Base-by-base conservation (phyloP, 2,888 invertebrate species). In the Ptychoptera albimana region DNA sequence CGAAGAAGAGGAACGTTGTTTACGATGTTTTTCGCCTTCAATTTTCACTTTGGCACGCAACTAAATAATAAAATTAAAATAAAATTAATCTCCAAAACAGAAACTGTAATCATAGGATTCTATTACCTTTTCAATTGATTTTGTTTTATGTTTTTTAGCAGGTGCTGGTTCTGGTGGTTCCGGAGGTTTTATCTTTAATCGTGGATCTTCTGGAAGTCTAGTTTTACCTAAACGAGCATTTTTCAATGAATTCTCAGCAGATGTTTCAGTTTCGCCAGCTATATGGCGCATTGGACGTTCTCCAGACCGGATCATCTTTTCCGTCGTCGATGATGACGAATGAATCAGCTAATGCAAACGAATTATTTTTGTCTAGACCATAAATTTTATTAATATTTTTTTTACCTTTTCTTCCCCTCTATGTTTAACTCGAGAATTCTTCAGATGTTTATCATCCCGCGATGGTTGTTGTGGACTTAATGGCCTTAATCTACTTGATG, bases 191-290 rank as follows among this genome's bases (percentile, higher is more conserved):
- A 67, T 64, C 53, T 72, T 65, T 48, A 72, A 70, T 40, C 74
- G 70, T 5, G 75, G 73, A 50, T 73, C 67, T 37, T 73, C 71
- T 6, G 74, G 75, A 15, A 74, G 74, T 13, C 42, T 15, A 42
- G 34, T 34, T 42, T 42, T 42, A 23, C 23, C 23, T 23, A 23
- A 23, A 7, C 23, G 23, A 23, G 23, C 3, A 23, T 23, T 23
- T 23, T 23, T 23, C 23, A 23, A 23, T 23, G 23, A 23, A 23
- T 23, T 23, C 23, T 23, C 23, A 7, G 23, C 23, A 23, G 7
- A 7, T 23, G 7, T 5, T 23, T 23, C 23, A 5, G 23, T 23
- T 23, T 23, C 23, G 31, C 11, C 40, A 31, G 30, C 31, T 31
- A 34, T 40, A 32, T 4, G 32, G 39, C 6, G 42, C 10, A 15